A percentile compares a stretch with the other conserved stretches of the same genome.
Evolutionary conservation across 2,113 vertebrate genomes (phyloP).

Genomic region (Anarrhichthys ocellatus): DNA sequence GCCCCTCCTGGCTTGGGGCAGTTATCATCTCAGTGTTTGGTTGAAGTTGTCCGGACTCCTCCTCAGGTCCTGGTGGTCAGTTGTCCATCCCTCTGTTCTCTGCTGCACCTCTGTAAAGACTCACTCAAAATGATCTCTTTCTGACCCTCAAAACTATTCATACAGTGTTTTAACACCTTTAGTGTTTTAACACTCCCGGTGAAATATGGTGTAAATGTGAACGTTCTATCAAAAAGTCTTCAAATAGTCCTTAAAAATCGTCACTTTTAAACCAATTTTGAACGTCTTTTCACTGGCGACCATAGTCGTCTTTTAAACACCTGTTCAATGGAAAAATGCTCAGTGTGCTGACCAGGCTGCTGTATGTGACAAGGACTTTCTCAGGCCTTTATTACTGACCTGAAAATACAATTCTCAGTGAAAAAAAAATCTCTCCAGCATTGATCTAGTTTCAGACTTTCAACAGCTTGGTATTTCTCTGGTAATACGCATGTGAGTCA

Average conservation of each 20-base stretch:
- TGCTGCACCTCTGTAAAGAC: no score
- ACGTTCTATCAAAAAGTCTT: no score
- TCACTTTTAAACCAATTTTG: not conserved
- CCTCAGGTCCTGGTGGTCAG: no score
- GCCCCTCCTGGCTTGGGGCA: no score
- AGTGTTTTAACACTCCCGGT: no score
- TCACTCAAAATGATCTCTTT: no score
- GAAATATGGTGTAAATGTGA: no score
- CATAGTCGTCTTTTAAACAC: not conserved
- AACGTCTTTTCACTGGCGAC: not conserved
- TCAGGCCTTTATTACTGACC: slow-evolving; percentile 4
- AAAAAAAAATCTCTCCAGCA: not conserved
- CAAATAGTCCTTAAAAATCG: not conserved
- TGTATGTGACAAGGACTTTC: slow-evolving; percentile 11
- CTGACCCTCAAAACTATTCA: no score
- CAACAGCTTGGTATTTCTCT: slow-evolving; percentile 18
- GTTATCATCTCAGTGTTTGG: no score
- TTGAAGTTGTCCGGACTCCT: no score
- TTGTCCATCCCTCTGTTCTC: no score
- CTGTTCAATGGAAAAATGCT: not conserved
- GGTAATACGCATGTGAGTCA: slow-evolving; percentile 10
- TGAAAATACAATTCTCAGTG: slow-evolving; percentile 7
- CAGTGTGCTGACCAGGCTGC: not conserved
- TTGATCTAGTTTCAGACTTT: slow-evolving; percentile 14
- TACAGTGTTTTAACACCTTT: no score